Percentiles rank a stretch among this genome's conserved stretches.
Conservation (phyloP, 2,797 vertebrate genomes). For the Poeciliopsis paucimaculata region DNA sequence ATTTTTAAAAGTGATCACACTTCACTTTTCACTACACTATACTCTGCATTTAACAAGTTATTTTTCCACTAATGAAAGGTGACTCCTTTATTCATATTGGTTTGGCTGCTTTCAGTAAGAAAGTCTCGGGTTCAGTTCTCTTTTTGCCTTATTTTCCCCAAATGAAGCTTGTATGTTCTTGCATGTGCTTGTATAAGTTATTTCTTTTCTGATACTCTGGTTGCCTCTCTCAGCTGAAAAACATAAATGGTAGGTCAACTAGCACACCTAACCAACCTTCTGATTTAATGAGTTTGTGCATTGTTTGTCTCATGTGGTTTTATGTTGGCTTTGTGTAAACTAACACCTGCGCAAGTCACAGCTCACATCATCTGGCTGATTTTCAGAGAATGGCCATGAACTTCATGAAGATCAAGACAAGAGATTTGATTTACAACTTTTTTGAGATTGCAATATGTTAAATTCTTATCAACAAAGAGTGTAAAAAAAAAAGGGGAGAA, state of each 20-base stretch:
- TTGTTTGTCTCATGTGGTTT: not conserved
- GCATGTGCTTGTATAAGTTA: not conserved
- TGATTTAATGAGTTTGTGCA: not conserved
- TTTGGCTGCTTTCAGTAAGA: not conserved
- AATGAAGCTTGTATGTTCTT: not conserved
- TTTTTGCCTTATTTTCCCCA: not conserved
- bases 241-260: not conserved
- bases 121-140: not conserved
- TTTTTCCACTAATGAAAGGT: not conserved
- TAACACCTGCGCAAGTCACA: not conserved
- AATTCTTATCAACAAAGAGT: too few species aligned
- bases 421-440: not conserved
- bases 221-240: not conserved
- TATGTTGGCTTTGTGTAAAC: not conserved
- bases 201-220: not conserved
- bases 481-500: too few species aligned
- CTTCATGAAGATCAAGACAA: not conserved
- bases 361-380: not conserved
- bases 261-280: not conserved
- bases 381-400: not conserved
- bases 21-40: not conserved
- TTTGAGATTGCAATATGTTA: too few species aligned
- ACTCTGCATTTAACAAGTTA: not conserved
- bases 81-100: not conserved
- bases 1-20: not conserved